Base-by-base conservation (phyloP, 1,140 invertebrate species). In the Holotrichia oblita region DNA sequence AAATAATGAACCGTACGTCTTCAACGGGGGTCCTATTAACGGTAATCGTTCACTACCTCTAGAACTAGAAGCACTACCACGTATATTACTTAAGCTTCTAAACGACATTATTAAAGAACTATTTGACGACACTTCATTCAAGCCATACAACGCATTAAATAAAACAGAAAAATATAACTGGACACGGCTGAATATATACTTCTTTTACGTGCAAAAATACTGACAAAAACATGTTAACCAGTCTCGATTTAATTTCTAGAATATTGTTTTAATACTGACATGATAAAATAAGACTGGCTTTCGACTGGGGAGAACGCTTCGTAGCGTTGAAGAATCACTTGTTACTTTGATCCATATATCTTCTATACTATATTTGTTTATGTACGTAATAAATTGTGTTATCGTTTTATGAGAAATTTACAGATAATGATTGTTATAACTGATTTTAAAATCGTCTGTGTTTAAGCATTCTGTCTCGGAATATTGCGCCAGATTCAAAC, bases 1-100 rank as follows among this genome's bases (percentile, higher is more conserved):
- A 34, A 86, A 81, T 10, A 85, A 74, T 3, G 85, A 85, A 17
- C 85, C 85, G 79, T 86, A 86, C 73, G 83, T 84, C 24, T 82
- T 82, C 7, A 85, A 83, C 22, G 82, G 82, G 8, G 77, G 73
- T 9, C 81, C 64, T 40, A 86, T 79, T 27, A 86, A 77, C 0
- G 85, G 83, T 7, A 82, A 79, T 22, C 78, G 82, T 80, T 86
- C 85, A 9, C 12, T 20, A 1, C 41, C 24, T 20, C 20, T 20
- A 40, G 40, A 20, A 74, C 40, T 74, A 4, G 27, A 34, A 34
- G 27, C 27, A n/a, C 17, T 44, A 40, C 17, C 73, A 9, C 34
- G 17, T 17, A 8, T 44, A 73, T 22, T 40, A 12, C 48, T n/a
- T 0, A 6, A 14, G 27, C 41, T 74, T 41, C 34, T 69, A 24